These are phyloP conservation scores for Cyaniris semiargus DNA, from an alignment of 2,888 invertebrate species.

Conservation along the genomic window DNA sequence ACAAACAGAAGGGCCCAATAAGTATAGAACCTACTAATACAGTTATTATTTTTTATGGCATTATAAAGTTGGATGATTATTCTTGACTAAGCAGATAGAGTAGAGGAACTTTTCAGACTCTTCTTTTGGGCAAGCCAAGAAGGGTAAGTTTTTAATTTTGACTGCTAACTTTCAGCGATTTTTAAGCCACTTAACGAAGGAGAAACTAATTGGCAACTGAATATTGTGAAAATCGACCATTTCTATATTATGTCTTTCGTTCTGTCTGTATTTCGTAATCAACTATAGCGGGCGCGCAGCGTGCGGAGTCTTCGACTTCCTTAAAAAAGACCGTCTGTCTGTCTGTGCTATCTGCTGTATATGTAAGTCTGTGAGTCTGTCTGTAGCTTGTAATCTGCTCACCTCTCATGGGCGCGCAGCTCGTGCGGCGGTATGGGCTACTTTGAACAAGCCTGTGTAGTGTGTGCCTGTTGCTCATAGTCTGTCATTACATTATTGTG, in stretches of 20 bases:
- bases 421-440: conserved; percentile 96
- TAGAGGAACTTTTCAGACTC: too few species aligned
- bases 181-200: too few species aligned
- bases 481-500: conserved; percentile 43
- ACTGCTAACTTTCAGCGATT: too few species aligned
- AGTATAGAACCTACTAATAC: conserved; percentile 72
- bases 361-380: conserved; percentile 33
- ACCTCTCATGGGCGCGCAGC: conserved; percentile 86
- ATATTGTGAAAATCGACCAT: too few species aligned
- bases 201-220: too few species aligned
- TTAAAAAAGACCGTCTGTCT: conserved; percentile 51
- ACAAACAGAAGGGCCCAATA: conserved; percentile 73
- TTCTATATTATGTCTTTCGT: too few species aligned
- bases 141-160: too few species aligned
- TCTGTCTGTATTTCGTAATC: conserved; percentile 55
- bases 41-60: conserved; percentile 29
- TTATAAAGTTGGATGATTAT: not conserved
- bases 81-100: too few species aligned
- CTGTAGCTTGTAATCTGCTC: conserved; percentile 65
- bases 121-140: too few species aligned
- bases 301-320: conserved; percentile 77
- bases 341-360: not conserved
- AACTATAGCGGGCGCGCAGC: conserved; percentile 90
- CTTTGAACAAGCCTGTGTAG: not conserved
- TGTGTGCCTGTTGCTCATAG: conserved; percentile 53